These are phyloP conservation scores for Proteles cristata DNA, from an alignment of 2,113 vertebrate genomes.

Conservation along the genomic window DNA sequence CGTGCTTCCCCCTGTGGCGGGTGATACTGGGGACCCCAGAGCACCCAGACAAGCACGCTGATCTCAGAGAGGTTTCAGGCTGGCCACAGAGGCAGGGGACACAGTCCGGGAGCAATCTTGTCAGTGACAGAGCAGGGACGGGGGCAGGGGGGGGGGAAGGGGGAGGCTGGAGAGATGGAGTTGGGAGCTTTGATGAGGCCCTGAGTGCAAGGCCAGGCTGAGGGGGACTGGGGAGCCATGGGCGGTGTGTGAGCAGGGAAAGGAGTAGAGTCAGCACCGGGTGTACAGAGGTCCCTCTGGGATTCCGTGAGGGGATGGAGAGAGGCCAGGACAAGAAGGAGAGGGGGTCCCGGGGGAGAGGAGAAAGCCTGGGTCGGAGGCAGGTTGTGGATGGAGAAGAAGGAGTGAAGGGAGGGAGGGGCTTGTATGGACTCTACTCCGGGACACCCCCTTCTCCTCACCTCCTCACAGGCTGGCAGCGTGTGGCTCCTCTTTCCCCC, in stretches of 20 bases:
- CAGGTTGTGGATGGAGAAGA: no score
- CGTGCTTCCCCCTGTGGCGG: not conserved
- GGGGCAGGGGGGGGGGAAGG: not conserved
- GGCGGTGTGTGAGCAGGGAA: not conserved
- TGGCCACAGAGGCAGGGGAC: rapidly evolving
- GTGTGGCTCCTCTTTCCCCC: not conserved
- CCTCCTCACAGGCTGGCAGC: not conserved
- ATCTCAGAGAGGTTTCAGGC: not conserved
- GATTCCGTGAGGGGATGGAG: rapidly evolving
- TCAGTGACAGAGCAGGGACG: not conserved
- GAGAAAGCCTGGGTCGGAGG: not conserved
- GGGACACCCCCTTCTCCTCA: rapidly evolving
- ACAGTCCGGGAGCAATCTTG: rapidly evolving
- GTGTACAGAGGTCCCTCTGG: not conserved
- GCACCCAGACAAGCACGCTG: no score
- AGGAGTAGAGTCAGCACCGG: not conserved
- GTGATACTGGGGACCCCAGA: not conserved
- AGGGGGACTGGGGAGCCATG: not conserved
- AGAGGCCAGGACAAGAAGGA: not conserved
- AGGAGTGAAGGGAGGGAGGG: not conserved
- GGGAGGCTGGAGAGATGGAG: rapidly evolving
- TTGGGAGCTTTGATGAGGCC: not conserved
- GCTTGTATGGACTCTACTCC: not conserved
- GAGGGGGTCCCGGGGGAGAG: not conserved
- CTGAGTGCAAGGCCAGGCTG: no score